Evolutionary conservation across 2,797 vertebrate genomes (phyloP), one percentile per base, ranked within the genome.

Genomic region (Holocentrus rufus): DNA sequence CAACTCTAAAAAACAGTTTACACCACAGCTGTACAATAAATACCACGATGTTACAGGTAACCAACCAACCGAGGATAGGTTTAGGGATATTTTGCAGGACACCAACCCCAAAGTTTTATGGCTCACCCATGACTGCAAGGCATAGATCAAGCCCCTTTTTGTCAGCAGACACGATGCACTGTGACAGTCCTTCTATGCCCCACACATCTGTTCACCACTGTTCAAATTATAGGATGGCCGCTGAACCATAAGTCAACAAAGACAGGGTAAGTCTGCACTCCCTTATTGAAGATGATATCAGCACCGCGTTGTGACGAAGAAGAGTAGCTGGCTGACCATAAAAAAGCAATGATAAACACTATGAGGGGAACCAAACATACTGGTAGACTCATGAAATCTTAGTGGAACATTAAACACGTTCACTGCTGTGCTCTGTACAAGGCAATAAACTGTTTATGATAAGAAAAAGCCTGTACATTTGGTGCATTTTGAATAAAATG

Each of bases 251-350:
- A 89, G 87, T 92, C 90, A 88, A 76, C 90, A 88, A 88, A 76
- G 85, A 87, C 86, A 90, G 87, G 67, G 86, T 58, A 84, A 80
- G 88, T 85, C 90, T 86, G 86, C 68, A 58, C 67, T 77, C 77
- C 82, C 79, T 91, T 92, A 92, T 91, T 93, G 92, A 91, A 92
- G 92, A 94, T 94, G 85, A 84, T 93, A 94, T 94, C 93, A 77
- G 81, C 34, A 5, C 76, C 47, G 76, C 50, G 65, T 80, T 84
- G 87, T 83, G 89, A 91, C 78, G 84, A 89, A 86, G 83, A 90
- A 81, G 77, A 89, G 82, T 65, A 76, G 65, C 82, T 53, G 76
- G 68, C 85, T 77, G 88, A 87, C 86, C 86, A 62, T 87, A 89
- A 85, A 84, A 84, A 84, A 83, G 59, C 60, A 27, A 54, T 9